Base-by-base conservation (phyloP, 2,797 vertebrate genomes). In the Tokudaia muenninki region DNA sequence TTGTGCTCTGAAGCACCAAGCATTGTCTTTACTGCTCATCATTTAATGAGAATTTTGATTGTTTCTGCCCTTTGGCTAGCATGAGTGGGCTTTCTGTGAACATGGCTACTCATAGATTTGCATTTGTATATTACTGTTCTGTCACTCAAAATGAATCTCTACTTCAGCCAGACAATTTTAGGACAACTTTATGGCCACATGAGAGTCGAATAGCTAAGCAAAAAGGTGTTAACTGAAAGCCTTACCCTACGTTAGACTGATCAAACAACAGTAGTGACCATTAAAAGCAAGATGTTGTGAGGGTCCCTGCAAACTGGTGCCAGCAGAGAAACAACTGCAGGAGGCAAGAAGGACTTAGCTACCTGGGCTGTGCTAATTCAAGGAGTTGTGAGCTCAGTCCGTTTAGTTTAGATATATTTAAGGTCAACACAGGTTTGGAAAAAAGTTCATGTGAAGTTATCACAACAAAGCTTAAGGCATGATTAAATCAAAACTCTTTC, bases 191-290 rank as follows among this genome's bases (percentile, higher is more conserved):
- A 8, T 70, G 50, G 16, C 78, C 13, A 5, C 44, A 14, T 93
- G 11, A 63, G 59, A 93, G 41, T 61, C 83, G 70, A 78, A 83
- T 67, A 26, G 10, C 6, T 21, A 72, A 67, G 87, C 67, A 95
- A 61, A 89, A 93, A 47, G 74, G 22, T 47, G 26, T 37, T 91
- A 37, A 65, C 57, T 95, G 41, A 84, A 93, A 93, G 34, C 59
- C 19, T 44, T 9, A 14, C 61, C 57, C 37, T 29, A 10, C 88
- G 57, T 44, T 91, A 75, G 57, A 7, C 34, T 91, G 67, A 86
- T 8, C 16, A 88, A 65, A 93, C 2, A 75, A 16, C 24, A 57
- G 26, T 70, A 37, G 47, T 91, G 34, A 34, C 55, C 41, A 31
- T 63, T 90, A 70, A 63, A 82, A 87, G 11, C 82, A 79, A 91